A percentile compares a stretch with the other conserved stretches of the same genome.
phyloP scores from a whole-genome alignment of 2,888 invertebrate genomes.

The Lepidonotus clava region DNA sequence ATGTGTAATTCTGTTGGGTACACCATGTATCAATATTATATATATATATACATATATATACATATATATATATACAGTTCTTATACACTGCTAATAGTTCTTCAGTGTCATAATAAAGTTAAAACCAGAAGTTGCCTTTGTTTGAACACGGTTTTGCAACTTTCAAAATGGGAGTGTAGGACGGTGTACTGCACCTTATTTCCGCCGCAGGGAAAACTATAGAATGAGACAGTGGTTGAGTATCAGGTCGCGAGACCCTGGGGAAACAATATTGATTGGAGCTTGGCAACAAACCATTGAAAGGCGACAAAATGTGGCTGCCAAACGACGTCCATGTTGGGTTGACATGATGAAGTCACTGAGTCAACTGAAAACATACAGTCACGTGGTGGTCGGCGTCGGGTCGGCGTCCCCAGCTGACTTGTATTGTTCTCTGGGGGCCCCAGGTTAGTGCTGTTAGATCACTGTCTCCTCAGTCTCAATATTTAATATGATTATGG shows the following conservation, averaged over 20 bases:
- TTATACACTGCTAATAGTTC: too few relatives aligned
- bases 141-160: too few relatives aligned
- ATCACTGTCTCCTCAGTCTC: conserved; percentile 10
- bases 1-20: too few relatives aligned
- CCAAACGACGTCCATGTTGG: background rate
- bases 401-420: background rate
- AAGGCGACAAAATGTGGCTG: background rate
- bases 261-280: conserved; percentile 19
- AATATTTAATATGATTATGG: too few relatives aligned
- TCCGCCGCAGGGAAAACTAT: conserved; percentile 4
- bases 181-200: too few relatives aligned
- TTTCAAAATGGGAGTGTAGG: too few relatives aligned
- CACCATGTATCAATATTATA: too few relatives aligned
- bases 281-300: background rate
- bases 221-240: background rate
- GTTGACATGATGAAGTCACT: background rate
- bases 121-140: too few relatives aligned
- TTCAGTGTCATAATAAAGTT: too few relatives aligned
- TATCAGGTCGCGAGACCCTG: background rate
- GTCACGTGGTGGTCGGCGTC: background rate
- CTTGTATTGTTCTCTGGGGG: conserved; percentile 3
- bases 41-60: too few relatives aligned
- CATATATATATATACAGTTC: too few relatives aligned
- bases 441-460: conserved; percentile 2
- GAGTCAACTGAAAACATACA: conserved; percentile 16